Conservation (phyloP, 1,140 invertebrate species). For the Pentalonia nigronervosa region DNA sequence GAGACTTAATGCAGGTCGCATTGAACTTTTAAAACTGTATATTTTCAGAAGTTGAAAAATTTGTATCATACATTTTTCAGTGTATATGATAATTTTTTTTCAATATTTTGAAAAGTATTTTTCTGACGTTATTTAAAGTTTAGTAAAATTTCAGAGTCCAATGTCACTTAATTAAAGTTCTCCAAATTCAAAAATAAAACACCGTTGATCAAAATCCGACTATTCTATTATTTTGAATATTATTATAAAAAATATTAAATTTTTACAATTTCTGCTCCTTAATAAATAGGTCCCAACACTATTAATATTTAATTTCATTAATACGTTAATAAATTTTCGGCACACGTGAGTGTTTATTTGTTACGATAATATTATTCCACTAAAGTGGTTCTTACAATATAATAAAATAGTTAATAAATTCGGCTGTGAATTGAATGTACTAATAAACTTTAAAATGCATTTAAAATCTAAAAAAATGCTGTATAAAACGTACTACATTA, state of each 20-base stretch:
- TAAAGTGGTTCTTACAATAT: background rate
- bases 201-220: too few relatives aligned
- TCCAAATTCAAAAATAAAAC: background rate
- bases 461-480: too few relatives aligned
- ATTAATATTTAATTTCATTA: too few relatives aligned
- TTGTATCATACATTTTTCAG: background rate
- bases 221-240: too few relatives aligned
- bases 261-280: background rate
- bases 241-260: too few relatives aligned
- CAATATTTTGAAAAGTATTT: background rate
- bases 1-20: background rate
- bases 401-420: background rate
- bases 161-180: too few relatives aligned
- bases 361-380: background rate
- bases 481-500: too few relatives aligned
- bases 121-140: background rate
- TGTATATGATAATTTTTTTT: too few relatives aligned
- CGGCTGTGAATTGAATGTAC: background rate
- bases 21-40: background rate
- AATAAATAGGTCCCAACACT: background rate
- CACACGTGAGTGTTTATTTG: background rate
- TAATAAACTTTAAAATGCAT: background rate
- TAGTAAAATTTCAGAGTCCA: too few relatives aligned
- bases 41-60: background rate
- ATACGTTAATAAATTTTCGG: background rate